Conservation (phyloP, 2,113 vertebrate species). For the Lasiurus borealis region DNA sequence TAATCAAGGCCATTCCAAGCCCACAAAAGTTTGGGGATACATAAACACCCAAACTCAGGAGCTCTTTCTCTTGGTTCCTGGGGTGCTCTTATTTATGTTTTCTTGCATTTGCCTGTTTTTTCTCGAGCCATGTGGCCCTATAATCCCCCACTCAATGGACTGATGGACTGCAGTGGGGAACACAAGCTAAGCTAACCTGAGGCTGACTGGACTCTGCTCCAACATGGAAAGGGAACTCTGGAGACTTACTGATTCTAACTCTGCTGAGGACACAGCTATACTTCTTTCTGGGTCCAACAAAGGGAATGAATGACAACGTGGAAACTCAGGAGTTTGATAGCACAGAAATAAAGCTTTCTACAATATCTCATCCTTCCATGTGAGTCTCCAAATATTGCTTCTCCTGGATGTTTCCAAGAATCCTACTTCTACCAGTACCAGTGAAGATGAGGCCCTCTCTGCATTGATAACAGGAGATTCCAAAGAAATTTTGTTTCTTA, state of each 20-base stretch:
- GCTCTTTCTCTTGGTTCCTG: too few relatives aligned
- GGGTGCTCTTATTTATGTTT: background rate
- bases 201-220: background rate
- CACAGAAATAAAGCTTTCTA: background rate
- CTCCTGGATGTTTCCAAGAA: background rate
- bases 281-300: background rate
- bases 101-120: background rate
- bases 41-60: too few relatives aligned
- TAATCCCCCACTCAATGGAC: background rate
- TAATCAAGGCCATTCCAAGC: background rate
- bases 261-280: background rate
- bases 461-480: background rate
- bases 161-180: background rate
- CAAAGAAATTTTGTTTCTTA: conserved; percentile 59
- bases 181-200: background rate
- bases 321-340: background rate
- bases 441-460: background rate
- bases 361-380: background rate
- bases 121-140: background rate
- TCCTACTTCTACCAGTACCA: background rate
- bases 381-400: background rate
- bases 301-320: background rate
- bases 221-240: background rate
- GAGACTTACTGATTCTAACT: background rate
- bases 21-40: background rate